Evolutionary conservation across 2,888 invertebrate genomes (phyloP).

Genomic region (Chrysina gloriosa): DNA sequence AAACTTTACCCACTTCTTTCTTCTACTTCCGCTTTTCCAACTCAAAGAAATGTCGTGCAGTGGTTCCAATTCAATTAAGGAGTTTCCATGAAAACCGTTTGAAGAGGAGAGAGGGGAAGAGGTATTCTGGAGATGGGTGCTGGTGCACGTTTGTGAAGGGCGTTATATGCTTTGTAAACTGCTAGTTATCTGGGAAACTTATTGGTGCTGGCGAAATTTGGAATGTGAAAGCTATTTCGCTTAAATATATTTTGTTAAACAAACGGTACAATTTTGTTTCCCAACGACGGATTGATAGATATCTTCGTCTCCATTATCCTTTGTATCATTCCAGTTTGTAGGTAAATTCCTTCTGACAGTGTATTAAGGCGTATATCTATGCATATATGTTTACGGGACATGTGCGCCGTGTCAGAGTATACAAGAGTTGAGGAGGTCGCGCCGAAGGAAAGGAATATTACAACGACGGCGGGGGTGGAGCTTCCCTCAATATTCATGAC

Average conservation of each 20-base stretch:
- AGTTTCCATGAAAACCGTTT: conserved; percentile 53
- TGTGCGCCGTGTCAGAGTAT: conserved; percentile 7
- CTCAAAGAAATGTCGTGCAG: conserved; percentile 63
- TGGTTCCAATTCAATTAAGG: conserved; percentile 64
- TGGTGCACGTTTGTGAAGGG: conserved; percentile 41
- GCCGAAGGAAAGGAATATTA: conserved; percentile 35
- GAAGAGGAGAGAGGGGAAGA: conserved; percentile 42
- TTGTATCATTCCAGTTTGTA: neutral
- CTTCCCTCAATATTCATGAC: conserved; percentile 35
- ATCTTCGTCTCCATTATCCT: neutral
- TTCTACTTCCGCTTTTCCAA: neutral
- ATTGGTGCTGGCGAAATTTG: too few species aligned
- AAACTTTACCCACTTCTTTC: conserved; percentile 61
- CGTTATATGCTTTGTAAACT: too few species aligned
- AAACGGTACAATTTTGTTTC: neutral
- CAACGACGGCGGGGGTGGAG: conserved; percentile 23
- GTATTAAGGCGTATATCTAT: neutral
- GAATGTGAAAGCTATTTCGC: too few species aligned
- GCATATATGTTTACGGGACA: conserved; percentile 12
- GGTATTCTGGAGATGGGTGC: conserved; percentile 6
- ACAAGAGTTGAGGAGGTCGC: conserved; percentile 23
- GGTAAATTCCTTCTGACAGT: neutral
- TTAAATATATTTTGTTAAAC: too few species aligned
- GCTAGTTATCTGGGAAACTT: too few species aligned
- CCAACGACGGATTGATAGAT: neutral